These are phyloP conservation scores for Porites rus DNA, from an alignment of 92 coral and sea anemone species.

Conservation along the genomic window DNA sequence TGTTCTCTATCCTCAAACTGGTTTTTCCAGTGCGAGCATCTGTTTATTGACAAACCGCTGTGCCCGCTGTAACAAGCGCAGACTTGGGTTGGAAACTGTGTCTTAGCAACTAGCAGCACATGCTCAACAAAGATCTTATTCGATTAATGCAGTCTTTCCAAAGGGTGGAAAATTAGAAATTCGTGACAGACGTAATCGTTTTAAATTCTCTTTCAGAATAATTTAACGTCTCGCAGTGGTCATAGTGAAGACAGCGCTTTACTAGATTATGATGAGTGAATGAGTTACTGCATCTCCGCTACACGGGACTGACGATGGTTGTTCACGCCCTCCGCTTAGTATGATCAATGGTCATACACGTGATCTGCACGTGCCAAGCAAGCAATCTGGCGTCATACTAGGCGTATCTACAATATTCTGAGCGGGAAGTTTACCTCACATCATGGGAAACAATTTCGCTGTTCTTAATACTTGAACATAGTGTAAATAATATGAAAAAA, in stretches of 20 bases:
- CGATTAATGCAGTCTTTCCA: too few species aligned
- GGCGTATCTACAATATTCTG: neutral
- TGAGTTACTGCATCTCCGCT: neutral
- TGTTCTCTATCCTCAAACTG: too few species aligned
- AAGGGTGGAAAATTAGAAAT: neutral
- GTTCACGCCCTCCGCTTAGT: neutral
- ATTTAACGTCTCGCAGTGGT: slow-evolving; percentile 20
- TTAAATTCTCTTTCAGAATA: neutral
- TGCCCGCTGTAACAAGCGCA: too few species aligned
- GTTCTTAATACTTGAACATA: too few species aligned
- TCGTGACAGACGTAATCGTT: neutral
- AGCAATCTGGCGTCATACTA: neutral
- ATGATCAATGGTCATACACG: neutral
- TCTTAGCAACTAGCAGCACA: too few species aligned
- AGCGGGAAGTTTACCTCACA: too few species aligned
- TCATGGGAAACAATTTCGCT: too few species aligned
- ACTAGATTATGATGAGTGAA: slow-evolving; percentile 44
- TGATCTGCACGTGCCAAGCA: neutral
- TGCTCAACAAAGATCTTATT: too few species aligned
- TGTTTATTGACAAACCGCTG: too few species aligned
- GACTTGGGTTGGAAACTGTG: too few species aligned
- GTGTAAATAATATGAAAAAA: too few species aligned
- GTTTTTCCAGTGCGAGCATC: too few species aligned
- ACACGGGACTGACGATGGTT: neutral
- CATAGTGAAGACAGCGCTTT: slow-evolving; percentile 51